Evolutionary conservation across 2,797 vertebrate genomes (phyloP), one percentile per base, ranked within the genome.

Genomic region (Dryobates pubescens): DNA sequence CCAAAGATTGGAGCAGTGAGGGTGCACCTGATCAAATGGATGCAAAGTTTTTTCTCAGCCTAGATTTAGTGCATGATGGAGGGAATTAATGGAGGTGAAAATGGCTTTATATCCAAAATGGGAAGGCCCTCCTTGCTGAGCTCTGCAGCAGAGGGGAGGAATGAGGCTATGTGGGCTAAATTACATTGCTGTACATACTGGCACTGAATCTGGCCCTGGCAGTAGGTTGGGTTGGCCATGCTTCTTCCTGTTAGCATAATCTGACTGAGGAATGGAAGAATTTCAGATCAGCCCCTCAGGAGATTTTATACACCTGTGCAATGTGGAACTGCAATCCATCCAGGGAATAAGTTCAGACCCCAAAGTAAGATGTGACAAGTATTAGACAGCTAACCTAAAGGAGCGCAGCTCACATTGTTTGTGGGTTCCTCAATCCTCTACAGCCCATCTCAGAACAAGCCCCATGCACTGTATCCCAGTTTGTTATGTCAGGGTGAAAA

Each of bases 161-260:
- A 90, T 8, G 67, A 92, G 82, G 84, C 92, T 76, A 92, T 82
- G 86, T 85, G 36, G 73, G 79, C 86, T 93, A 68, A 95, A 93
- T 79, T 86, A 68, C 41, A 8, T 62, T 88, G 63, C 76, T 86
- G 18, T 53, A n/a, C 29, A 29, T n/a, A 5, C 11, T 51, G 58
- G 29, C 74, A 94, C 90, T 68, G 90, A 92, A 61, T 89, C 47
- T 65, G 82, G 49, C 62, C 80, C 89, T 68, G 57, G 47, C 74
- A 57, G 67, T n/a, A 83, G 58, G 45, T 36, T 88, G 41, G 77
- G 67, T 38, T 2, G 2, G 70, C 53, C 45, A 34, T 2, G 0
- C 51, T 93, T 91, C 18, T 5, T 76, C 10, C 49, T 13, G 36
- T 57, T 3, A 10, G 36, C 58, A 54, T 71, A 34, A 76, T 61